Evolutionary conservation across 2,113 vertebrate species (phyloP).

Genomic region (Thunnus maccoyii): DNA sequence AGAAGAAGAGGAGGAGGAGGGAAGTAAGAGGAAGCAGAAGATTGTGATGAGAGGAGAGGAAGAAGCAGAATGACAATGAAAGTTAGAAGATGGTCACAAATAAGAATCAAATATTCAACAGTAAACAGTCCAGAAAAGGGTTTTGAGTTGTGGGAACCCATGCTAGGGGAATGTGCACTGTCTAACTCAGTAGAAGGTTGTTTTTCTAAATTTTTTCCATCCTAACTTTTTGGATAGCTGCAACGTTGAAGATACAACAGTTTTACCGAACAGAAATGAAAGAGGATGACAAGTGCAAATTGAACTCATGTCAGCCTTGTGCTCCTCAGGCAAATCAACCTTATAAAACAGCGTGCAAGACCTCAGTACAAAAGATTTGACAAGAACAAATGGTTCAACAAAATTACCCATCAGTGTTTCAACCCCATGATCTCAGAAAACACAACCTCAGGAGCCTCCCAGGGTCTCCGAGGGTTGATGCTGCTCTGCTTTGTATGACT

Average conservation of each 20-base stretch:
- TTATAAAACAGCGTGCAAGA: background rate
- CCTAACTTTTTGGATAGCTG: background rate
- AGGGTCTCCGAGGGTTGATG: conserved; percentile 3
- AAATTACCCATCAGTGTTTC: conserved; percentile 22
- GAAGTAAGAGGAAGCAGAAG: background rate
- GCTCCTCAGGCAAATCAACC: conserved; percentile 39
- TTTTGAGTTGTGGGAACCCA: background rate
- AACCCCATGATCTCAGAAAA: conserved; percentile 15
- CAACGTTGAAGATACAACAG: background rate
- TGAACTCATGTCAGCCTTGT: conserved; percentile 24
- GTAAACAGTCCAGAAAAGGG: background rate
- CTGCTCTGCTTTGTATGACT: conserved; percentile 10
- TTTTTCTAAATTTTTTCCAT: background rate
- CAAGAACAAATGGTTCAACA: conserved; percentile 7
- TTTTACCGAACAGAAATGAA: conserved; percentile 10
- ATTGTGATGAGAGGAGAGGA: background rate
- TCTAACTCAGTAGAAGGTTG: background rate
- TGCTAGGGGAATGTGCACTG: background rate
- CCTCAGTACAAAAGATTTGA: conserved; percentile 1
- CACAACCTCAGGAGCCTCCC: conserved; percentile 2
- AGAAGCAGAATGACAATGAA: background rate
- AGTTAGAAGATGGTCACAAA: background rate
- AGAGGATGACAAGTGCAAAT: conserved; percentile 23
- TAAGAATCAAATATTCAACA: background rate
- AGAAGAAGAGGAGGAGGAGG: background rate